These are phyloP conservation scores for Pseudocheirus occidentalis DNA, from an alignment of 2,797 vertebrate genomes.

Conservation along the genomic window DNA sequence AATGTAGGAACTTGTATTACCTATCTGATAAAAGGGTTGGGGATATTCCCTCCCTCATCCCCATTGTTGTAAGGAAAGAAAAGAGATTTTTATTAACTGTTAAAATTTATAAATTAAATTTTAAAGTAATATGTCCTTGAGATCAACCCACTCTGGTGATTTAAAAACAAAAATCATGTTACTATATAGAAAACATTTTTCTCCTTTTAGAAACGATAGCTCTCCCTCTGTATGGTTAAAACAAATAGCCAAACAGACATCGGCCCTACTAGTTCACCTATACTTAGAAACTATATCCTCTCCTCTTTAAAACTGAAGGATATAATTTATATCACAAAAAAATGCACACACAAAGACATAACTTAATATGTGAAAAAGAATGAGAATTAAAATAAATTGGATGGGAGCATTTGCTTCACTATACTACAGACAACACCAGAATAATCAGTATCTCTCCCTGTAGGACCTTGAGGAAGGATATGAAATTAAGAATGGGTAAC, in stretches of 20 bases:
- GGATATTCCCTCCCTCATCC: background rate
- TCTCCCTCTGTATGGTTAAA: background rate
- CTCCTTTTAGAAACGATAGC: background rate
- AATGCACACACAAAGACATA: background rate
- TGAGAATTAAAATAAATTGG: background rate
- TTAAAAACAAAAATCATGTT: background rate
- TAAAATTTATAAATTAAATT: background rate
- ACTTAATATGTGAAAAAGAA: background rate
- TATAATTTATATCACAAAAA: background rate
- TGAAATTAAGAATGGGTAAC: background rate
- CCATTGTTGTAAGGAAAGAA: background rate
- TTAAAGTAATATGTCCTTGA: background rate
- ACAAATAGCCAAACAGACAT: background rate
- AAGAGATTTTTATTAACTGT: background rate
- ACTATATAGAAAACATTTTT: background rate
- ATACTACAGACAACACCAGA: background rate
- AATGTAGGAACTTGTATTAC: background rate
- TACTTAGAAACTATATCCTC: background rate
- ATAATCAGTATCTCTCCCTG: background rate
- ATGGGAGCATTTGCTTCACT: background rate
- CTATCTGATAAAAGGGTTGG: background rate
- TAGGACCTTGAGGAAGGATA: background rate
- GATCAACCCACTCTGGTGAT: background rate
- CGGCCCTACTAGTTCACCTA: background rate
- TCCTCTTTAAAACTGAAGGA: background rate